Conservation (phyloP, 2,888 invertebrate species). For the Ariolimax columbianus region DNA sequence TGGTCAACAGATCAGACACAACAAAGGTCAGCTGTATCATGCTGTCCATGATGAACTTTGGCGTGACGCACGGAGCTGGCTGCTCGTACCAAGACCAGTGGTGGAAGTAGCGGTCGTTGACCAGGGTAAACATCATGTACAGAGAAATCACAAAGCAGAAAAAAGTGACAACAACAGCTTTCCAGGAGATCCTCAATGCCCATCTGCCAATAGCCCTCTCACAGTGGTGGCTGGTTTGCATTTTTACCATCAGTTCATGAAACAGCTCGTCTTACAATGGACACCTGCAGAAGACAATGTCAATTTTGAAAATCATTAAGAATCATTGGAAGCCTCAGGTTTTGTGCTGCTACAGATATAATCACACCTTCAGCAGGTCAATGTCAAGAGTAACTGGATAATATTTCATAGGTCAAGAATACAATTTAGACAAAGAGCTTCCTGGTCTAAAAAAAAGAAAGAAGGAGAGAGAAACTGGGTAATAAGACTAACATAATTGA, state of each 20-base stretch:
- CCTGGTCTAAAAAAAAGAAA: no score
- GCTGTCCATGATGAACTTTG: slow-evolving; percentile 59
- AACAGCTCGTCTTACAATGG: background rate
- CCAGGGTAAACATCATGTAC: slow-evolving; percentile 23
- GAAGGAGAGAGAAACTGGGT: no score
- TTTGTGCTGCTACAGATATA: no score
- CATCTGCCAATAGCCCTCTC: slow-evolving; percentile 1
- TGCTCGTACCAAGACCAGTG: slow-evolving; percentile 49
- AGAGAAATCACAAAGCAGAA: slow-evolving; percentile 20
- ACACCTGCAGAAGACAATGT: background rate
- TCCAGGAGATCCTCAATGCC: slow-evolving; percentile 28
- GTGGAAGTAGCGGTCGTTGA: slow-evolving; percentile 41
- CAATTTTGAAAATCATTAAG: background rate
- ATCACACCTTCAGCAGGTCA: no score
- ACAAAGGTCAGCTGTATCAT: slow-evolving; percentile 74
- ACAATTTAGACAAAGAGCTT: no score
- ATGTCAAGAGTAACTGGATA: no score
- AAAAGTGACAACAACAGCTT: slow-evolving; percentile 4
- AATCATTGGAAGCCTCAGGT: background rate
- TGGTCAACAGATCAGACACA: slow-evolving; percentile 79
- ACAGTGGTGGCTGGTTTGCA: background rate
- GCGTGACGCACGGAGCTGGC: slow-evolving; percentile 46
- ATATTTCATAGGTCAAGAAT: no score
- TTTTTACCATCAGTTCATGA: background rate
- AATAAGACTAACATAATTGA: no score